phyloP scores from a whole-genome alignment of 1,140 invertebrate genomes.

The Drosophila subpulchrella region DNA sequence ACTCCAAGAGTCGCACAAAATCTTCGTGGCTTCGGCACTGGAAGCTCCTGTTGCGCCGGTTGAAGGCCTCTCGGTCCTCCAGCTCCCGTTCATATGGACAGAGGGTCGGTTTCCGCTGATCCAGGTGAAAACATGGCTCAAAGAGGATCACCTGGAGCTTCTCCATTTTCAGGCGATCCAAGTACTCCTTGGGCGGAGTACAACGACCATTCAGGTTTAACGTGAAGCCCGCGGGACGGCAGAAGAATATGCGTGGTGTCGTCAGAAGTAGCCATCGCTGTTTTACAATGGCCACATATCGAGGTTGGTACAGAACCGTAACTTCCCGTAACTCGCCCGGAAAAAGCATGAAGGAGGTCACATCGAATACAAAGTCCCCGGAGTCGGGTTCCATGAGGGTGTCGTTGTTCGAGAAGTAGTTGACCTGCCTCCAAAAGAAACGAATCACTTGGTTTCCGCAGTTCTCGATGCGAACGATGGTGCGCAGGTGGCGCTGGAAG shows the following conservation, averaged over 20 bases:
- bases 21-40: slow-evolving; percentile 43
- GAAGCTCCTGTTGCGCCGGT: slow-evolving; percentile 53
- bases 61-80: slow-evolving; percentile 59
- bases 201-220: slow-evolving; percentile 64
- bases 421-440: slow-evolving; percentile 41
- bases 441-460: slow-evolving; percentile 30
- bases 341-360: slow-evolving; percentile 25
- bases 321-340: slow-evolving; percentile 40
- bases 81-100: slow-evolving; percentile 53
- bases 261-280: slow-evolving; percentile 57
- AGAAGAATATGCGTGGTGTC: slow-evolving; percentile 40
- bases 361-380: slow-evolving; percentile 54
- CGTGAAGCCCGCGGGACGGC: slow-evolving; percentile 36
- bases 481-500: slow-evolving; percentile 49
- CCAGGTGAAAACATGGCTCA: neutral
- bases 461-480: slow-evolving; percentile 64
- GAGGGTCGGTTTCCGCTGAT: accelerated
- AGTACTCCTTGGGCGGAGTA: slow-evolving; percentile 50
- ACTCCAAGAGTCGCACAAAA: slow-evolving; percentile 32
- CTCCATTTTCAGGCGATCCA: slow-evolving; percentile 23
- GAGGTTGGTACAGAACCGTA: slow-evolving; percentile 44
- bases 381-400: slow-evolving; percentile 21
- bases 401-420: slow-evolving; percentile 52
- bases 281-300: slow-evolving; percentile 54
- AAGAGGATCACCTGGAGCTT: neutral